Evolutionary conservation across 1,140 invertebrate species (phyloP), one percentile per base, ranked within the genome.

Genomic region (Sesamia nonagrioides): DNA sequence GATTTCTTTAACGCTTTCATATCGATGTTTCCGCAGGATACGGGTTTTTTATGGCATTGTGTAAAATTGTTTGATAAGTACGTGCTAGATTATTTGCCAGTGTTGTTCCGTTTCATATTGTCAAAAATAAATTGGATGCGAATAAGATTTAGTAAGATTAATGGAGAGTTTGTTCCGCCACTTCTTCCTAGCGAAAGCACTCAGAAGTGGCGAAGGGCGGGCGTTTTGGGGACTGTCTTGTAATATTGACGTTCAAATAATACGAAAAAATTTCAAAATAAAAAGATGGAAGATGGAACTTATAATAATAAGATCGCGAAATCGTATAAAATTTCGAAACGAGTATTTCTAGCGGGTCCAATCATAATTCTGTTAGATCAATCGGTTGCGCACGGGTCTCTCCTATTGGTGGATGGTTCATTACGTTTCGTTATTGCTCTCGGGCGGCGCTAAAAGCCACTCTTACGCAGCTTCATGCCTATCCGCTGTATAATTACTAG

Each of bases 1-100:
- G 60, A 79, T 77, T 82, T 82, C 61, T 77, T 50, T 72, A 77
- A 50, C 74, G 77, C 73, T 84, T 82, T 82, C 72, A 82, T 78
- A 77, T 71, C 72, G 60, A 40, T 60, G 69, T 82, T 80, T 84
- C 85, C 84, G 82, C 78, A 84, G 87, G 87, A 88, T 82, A 85
- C 73, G 81, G 77, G 82, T 79, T 86, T 84, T 88, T 86, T 85
- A 88, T 79, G 61, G 27, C 37, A 18, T 37, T 42, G 35, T 66
- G 58, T 18, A 27, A 76, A 66, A 77, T 68, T 77, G 74, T 77
- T 77, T 77, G 61, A 68, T 77, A 54, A 66, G 58, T 75, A 42
- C 66, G 66, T 37, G 21, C 60, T 21, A 7, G 66, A 48, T 69
- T 50, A 50, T 50, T 69, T 69, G 21, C 66, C 27, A n/a, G 1